Conservation (phyloP, 2,888 invertebrate genomes). For the Archips xylosteana region DNA sequence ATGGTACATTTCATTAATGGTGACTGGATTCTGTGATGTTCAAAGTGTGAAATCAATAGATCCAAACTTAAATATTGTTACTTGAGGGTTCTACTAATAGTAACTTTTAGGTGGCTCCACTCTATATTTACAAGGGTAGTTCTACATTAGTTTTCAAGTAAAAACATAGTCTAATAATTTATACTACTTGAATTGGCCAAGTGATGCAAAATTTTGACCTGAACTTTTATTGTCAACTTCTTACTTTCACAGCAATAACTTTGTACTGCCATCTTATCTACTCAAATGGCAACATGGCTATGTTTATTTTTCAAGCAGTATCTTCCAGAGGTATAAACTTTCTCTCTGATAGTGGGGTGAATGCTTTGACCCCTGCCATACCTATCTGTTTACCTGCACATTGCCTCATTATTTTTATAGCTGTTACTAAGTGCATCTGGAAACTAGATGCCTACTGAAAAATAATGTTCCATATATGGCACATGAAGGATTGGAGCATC, state of each 20-base stretch:
- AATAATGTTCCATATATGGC: background rate
- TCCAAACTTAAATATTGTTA: background rate
- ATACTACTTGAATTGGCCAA: too few species aligned
- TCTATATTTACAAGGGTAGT: background rate
- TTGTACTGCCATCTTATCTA: conserved; percentile 1
- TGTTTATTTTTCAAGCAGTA: conserved; percentile 18
- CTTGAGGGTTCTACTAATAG: background rate
- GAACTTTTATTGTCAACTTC: background rate
- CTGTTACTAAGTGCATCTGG: conserved; percentile 29
- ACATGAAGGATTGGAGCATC: background rate
- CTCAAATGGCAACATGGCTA: conserved; percentile 12
- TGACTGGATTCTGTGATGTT: background rate
- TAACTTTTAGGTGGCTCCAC: background rate
- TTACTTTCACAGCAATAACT: background rate
- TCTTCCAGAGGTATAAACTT: conserved; percentile 30
- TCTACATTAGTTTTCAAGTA: background rate
- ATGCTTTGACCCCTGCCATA: conserved; percentile 25
- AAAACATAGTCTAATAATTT: too few species aligned
- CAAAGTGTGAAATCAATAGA: background rate
- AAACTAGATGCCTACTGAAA: conserved; percentile 8
- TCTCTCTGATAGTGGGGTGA: conserved; percentile 39
- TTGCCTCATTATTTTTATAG: conserved; percentile 24
- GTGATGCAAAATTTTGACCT: background rate
- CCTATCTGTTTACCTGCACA: conserved; percentile 40
- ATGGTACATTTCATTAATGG: background rate